These are phyloP conservation scores for Sisyra terminalis DNA, from an alignment of 2,888 invertebrate species.

Conservation along the genomic window DNA sequence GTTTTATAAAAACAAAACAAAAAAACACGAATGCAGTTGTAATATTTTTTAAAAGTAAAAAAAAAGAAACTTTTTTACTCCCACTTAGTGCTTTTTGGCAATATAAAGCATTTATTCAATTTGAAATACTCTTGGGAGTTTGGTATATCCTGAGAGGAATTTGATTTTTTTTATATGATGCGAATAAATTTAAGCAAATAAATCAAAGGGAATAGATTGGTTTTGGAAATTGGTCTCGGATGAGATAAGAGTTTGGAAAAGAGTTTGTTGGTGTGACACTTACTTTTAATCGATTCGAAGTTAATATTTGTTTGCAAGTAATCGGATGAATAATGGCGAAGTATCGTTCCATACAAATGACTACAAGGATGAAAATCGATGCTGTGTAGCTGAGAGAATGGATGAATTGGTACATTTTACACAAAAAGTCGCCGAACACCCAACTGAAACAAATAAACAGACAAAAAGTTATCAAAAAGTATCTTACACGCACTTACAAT, in stretches of 20 bases:
- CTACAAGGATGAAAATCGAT: conserved; percentile 76
- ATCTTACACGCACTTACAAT: not conserved
- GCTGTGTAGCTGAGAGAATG: conserved; percentile 80
- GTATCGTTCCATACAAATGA: conserved; percentile 75
- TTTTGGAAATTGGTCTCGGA: not conserved
- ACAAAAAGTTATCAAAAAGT: not conserved
- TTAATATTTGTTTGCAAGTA: conserved; percentile 67
- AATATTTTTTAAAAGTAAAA: too few species aligned
- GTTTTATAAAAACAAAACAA: too few species aligned
- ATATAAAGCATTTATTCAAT: too few species aligned
- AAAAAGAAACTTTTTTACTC: too few species aligned
- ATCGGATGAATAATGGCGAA: conserved; percentile 76
- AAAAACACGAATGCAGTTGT: too few species aligned
- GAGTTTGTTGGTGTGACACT: conserved; percentile 21
- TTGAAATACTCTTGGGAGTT: too few species aligned
- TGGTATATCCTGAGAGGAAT: too few species aligned
- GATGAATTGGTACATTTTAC: conserved; percentile 83
- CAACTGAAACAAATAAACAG: conserved; percentile 39
- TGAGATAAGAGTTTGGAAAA: not conserved
- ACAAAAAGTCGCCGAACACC: conserved; percentile 70
- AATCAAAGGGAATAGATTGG: conserved; percentile 2
- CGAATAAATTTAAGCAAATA: not conserved
- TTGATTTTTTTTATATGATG: too few species aligned
- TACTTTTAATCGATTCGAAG: conserved; percentile 56
- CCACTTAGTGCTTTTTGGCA: too few species aligned